phyloP scores from a whole-genome alignment of 2,797 vertebrate species.

The Novumbra hubbsi region DNA sequence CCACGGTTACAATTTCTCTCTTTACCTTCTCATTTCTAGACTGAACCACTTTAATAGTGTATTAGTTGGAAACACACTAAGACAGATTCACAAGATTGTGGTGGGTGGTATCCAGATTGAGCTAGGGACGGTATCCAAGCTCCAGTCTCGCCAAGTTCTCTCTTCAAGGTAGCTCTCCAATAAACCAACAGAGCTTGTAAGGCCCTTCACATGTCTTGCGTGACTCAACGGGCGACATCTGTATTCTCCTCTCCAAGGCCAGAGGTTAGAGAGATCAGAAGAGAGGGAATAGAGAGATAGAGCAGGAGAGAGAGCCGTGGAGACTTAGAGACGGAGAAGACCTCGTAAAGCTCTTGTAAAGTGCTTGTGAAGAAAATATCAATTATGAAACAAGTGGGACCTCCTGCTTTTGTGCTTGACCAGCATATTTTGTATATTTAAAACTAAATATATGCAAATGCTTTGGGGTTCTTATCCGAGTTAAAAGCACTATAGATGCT shows the following conservation, averaged over 20 bases:
- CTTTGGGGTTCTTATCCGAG: too few species aligned
- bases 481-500: too few species aligned
- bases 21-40: not conserved
- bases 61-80: too few species aligned
- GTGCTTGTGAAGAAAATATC: not conserved
- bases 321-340: not conserved
- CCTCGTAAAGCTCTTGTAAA: not conserved
- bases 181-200: not conserved
- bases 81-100: not conserved
- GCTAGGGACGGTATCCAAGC: not conserved
- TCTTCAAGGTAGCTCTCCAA: not conserved
- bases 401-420: too few species aligned
- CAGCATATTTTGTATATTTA: too few species aligned
- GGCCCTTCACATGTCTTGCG: not conserved
- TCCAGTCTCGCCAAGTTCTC: not conserved
- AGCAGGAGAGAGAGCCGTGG: not conserved
- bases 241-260: not conserved
- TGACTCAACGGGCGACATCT: too few species aligned
- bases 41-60: not conserved
- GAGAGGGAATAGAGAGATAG: constrained; percentile 1
- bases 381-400: too few species aligned
- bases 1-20: not conserved
- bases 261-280: not conserved
- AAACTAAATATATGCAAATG: too few species aligned
- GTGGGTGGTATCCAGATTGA: not conserved